phyloP scores from a whole-genome alignment of 1,140 invertebrate species.

The Drosophila subpulchrella region DNA sequence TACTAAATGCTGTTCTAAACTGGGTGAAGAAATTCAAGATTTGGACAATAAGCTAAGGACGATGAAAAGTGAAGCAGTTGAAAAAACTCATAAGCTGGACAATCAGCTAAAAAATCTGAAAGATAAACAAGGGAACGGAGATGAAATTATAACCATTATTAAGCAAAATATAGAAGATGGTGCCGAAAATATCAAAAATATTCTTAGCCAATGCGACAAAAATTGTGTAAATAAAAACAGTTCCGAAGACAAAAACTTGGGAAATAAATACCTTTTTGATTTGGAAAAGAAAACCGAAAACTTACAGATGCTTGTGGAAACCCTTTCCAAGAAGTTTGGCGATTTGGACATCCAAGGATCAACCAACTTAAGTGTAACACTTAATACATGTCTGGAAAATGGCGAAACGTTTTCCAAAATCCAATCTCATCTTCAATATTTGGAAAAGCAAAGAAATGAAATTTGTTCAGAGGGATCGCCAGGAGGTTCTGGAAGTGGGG shows the following conservation, averaged over 20 bases:
- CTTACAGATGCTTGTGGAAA: not conserved
- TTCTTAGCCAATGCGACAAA: conserved; percentile 7
- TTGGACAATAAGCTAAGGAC: conserved; percentile 6
- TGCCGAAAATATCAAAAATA: not conserved
- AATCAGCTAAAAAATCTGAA: conserved; percentile 13
- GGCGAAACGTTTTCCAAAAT: not conserved
- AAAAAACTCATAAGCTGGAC: not conserved
- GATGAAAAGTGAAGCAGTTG: not conserved
- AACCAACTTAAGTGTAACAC: not conserved
- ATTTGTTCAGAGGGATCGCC: not conserved
- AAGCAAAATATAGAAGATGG: not conserved
- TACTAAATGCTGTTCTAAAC: conserved; percentile 19
- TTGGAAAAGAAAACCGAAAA: not conserved
- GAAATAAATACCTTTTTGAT: not conserved
- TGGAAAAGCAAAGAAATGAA: not conserved
- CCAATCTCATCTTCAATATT: not conserved
- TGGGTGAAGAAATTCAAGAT: not conserved
- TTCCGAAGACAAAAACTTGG: not conserved
- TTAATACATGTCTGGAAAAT: not conserved
- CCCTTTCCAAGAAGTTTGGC: not conserved
- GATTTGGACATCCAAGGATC: not conserved
- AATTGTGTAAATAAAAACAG: not conserved
- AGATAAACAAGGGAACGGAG: conserved; percentile 10
- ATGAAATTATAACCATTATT: not conserved
- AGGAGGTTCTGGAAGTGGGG: not conserved